A percentile compares a stretch with the other conserved stretches of the same genome.
Conservation (phyloP, 2,888 invertebrate species). For the Diaphora mendica region DNA sequence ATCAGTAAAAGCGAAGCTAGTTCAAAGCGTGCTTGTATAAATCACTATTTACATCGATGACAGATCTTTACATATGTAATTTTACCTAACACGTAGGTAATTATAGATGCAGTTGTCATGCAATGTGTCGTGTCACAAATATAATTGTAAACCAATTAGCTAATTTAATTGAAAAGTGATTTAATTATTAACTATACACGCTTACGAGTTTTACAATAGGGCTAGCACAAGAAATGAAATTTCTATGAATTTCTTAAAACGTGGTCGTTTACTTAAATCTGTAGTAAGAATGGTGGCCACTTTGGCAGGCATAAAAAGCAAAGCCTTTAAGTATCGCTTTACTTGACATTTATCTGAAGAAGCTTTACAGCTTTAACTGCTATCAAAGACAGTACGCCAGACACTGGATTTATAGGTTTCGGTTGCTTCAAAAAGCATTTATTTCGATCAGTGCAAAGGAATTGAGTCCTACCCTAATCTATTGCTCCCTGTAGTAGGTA, state of each 20-base stretch:
- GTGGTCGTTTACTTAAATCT: neutral
- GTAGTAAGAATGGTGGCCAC: neutral
- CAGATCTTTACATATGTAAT: neutral
- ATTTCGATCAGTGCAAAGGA: neutral
- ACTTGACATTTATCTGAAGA: neutral
- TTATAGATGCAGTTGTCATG: neutral
- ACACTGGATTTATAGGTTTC: no score
- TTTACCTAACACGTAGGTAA: slow-evolving; percentile 6
- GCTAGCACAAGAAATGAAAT: neutral
- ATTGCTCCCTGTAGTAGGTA: no score
- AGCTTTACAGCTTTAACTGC: neutral
- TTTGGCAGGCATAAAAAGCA: no score
- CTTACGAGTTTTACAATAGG: neutral
- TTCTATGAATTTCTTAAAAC: neutral
- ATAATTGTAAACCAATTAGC: neutral
- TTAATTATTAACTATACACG: slow-evolving; percentile 5
- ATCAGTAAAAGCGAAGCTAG: neutral
- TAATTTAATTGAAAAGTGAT: slow-evolving; percentile 11
- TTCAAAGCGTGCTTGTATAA: neutral
- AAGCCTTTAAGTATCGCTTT: neutral
- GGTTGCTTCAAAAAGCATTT: no score
- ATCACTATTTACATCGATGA: neutral
- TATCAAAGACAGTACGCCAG: no score
- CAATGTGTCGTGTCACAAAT: slow-evolving; percentile 7
- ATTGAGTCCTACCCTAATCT: neutral